phyloP scores from a whole-genome alignment of 2,797 vertebrate species.

The Rhodeus uyekii region DNA sequence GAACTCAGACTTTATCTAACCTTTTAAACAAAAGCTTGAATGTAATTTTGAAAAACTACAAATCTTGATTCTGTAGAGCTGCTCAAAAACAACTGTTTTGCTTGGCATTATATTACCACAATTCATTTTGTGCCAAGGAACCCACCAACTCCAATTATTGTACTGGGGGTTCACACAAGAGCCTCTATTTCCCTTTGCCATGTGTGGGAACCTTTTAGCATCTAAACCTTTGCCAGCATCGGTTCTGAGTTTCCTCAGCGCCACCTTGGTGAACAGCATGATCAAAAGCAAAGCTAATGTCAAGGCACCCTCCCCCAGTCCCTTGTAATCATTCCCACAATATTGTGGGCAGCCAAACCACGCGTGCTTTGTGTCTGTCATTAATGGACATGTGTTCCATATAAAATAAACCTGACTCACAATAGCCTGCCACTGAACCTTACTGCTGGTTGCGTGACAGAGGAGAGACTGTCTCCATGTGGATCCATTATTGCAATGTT shows the following conservation, averaged over 20 bases:
- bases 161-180: slow-evolving; percentile 33
- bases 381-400: slow-evolving; percentile 67
- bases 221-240: slow-evolving; percentile 54
- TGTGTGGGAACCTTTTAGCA: slow-evolving; percentile 51
- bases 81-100: slow-evolving; percentile 44
- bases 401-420: slow-evolving; percentile 65
- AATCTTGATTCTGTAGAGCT: not conserved
- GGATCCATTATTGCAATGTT: slow-evolving; percentile 47
- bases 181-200: slow-evolving; percentile 53
- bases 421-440: slow-evolving; percentile 58
- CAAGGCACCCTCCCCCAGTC: slow-evolving; percentile 52
- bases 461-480: slow-evolving; percentile 48
- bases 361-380: slow-evolving; percentile 58
- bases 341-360: slow-evolving; percentile 55
- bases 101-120: slow-evolving; percentile 34
- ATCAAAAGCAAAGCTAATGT: slow-evolving; percentile 65
- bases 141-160: slow-evolving; percentile 29
- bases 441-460: slow-evolving; percentile 59
- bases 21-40: slow-evolving; percentile 1
- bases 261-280: slow-evolving; percentile 61
- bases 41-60: not conserved
- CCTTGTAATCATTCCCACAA: slow-evolving; percentile 63
- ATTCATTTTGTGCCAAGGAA: slow-evolving; percentile 50
- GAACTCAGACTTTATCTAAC: not conserved
- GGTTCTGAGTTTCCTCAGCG: slow-evolving; percentile 63